These are phyloP conservation scores for Macrosteles quadrilineatus DNA, from an alignment of 1,140 invertebrate species.

Conservation along the genomic window DNA sequence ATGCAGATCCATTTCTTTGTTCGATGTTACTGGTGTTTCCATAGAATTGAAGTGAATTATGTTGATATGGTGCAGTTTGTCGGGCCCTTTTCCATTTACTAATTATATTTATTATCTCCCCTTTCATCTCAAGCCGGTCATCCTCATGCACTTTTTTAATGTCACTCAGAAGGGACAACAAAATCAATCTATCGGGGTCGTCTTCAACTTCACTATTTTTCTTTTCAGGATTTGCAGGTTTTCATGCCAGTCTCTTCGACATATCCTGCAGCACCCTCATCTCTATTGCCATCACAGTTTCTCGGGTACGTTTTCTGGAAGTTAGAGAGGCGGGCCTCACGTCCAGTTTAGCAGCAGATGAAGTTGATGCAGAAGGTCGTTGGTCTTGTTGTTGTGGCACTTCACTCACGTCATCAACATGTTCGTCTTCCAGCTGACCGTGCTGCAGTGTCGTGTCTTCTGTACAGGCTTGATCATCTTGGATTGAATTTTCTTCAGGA, in stretches of 20 bases:
- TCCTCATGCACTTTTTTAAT: neutral
- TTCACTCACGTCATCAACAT: neutral
- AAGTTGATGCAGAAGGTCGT: too few relatives aligned
- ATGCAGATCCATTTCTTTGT: neutral
- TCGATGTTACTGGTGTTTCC: neutral
- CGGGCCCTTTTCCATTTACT: constrained; percentile 8
- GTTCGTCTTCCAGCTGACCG: neutral
- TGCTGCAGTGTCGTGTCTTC: neutral
- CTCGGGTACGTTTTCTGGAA: neutral
- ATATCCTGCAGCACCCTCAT: constrained; percentile 1
- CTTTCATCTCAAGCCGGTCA: constrained; percentile 8
- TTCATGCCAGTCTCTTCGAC: neutral
- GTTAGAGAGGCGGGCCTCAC: neutral
- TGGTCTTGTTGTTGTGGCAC: neutral
- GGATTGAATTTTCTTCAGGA: neutral
- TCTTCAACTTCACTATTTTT: neutral
- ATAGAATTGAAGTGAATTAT: neutral
- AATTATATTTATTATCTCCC: constrained; percentile 3
- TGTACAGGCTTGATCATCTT: neutral
- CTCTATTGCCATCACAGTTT: neutral
- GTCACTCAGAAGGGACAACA: constrained; percentile 5
- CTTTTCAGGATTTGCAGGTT: too few relatives aligned
- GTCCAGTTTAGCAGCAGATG: neutral
- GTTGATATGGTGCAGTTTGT: neutral
- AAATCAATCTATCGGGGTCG: neutral